Conservation (phyloP, 2,113 vertebrate genomes). For the Carassius gibelio region DNA sequence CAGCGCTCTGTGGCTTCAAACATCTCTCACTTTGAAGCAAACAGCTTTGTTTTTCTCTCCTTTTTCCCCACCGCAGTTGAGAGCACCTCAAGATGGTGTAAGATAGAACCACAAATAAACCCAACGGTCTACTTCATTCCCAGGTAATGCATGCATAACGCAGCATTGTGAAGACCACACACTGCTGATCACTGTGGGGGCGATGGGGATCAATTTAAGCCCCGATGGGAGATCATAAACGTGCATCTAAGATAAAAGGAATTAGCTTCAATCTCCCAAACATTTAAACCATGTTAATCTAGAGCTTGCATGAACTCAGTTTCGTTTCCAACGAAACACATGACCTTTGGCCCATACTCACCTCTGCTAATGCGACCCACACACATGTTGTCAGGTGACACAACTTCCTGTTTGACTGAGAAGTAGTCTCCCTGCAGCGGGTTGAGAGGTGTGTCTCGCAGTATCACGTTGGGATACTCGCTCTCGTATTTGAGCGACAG, state of each 20-base stretch:
- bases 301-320: background rate
- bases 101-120: constrained; percentile 70
- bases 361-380: constrained; percentile 95
- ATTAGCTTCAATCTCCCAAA: background rate
- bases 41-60: constrained; percentile 61
- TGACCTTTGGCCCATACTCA: constrained; percentile 67
- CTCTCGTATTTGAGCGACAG: constrained; percentile 97
- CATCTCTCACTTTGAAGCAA: constrained; percentile 70
- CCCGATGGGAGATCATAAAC: background rate
- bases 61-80: constrained; percentile 50
- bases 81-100: constrained; percentile 55
- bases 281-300: background rate
- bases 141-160: constrained; percentile 55
- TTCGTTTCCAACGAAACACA: background rate
- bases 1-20: constrained; percentile 70
- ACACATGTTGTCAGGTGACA: constrained; percentile 97
- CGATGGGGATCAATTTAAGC: constrained; percentile 19
- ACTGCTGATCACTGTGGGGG: background rate
- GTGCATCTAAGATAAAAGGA: background rate
- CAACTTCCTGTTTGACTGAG: constrained; percentile 95
- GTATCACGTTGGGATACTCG: constrained; percentile 89
- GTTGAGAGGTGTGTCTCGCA: constrained; percentile 86
- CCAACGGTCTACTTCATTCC: constrained; percentile 66
- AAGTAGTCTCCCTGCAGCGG: constrained; percentile 90
- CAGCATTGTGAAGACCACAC: constrained; percentile 34